These are phyloP conservation scores for Corvus hawaiiensis DNA, from an alignment of 2,113 vertebrate species.

Conservation along the genomic window DNA sequence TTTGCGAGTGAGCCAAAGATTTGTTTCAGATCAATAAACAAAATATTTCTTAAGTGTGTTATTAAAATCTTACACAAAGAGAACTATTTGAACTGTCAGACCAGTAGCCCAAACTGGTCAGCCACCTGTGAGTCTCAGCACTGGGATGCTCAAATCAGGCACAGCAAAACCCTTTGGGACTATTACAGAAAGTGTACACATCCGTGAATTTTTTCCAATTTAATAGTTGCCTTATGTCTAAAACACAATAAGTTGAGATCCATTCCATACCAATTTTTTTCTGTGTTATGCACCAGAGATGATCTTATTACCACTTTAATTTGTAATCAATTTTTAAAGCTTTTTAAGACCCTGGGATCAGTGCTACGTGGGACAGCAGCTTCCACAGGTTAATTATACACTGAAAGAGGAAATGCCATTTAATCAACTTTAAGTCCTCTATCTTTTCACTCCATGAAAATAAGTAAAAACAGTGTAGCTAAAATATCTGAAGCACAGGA, in stretches of 20 bases:
- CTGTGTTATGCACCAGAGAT: neutral
- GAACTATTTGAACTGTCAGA: neutral
- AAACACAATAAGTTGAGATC: neutral
- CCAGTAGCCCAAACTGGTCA: neutral
- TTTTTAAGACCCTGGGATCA: conserved; percentile 18
- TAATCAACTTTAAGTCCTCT: conserved; percentile 26
- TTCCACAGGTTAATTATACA: conserved; percentile 6
- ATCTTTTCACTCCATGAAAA: neutral
- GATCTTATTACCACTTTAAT: conserved; percentile 15
- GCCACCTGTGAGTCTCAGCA: neutral
- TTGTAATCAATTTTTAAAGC: conserved; percentile 38
- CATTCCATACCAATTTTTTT: neutral
- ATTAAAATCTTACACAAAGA: neutral
- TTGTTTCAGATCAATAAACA: neutral
- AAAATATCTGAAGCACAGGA: conserved; percentile 23
- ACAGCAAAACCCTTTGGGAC: neutral
- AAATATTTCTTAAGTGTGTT: neutral
- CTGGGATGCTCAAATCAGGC: neutral
- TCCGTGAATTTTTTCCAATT: neutral
- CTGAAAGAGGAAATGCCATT: neutral
- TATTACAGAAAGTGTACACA: neutral
- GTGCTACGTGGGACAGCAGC: neutral
- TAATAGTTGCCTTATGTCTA: neutral
- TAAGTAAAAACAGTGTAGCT: neutral
- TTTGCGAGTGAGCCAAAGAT: neutral